Conservation (phyloP, 2,113 vertebrate genomes). For the Epinephelus moara region DNA sequence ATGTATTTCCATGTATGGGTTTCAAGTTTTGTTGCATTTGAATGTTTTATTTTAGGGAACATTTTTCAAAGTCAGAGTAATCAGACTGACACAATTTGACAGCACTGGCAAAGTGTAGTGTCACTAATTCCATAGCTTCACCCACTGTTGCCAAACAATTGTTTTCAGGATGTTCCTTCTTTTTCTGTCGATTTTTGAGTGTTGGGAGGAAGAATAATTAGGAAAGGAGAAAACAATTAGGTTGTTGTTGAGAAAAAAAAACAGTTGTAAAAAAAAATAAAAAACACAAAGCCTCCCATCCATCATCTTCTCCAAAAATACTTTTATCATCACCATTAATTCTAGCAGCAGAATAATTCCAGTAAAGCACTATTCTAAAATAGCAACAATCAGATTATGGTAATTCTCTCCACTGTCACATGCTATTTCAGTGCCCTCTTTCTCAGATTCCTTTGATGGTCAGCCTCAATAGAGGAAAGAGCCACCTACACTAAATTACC, state of each 20-base stretch:
- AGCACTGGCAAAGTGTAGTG: background rate
- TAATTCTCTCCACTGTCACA: slow-evolving; percentile 34
- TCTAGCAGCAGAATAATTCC: slow-evolving; percentile 1
- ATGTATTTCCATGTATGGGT: slow-evolving; percentile 50
- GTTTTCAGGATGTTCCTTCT: background rate
- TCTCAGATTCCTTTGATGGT: slow-evolving; percentile 74
- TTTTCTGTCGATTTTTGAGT: background rate
- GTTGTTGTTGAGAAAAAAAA: background rate
- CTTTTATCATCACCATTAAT: slow-evolving; percentile 5
- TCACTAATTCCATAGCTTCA: background rate
- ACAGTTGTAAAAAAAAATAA: background rate
- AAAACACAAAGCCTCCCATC: slow-evolving; percentile 5
- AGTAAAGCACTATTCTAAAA: slow-evolving; percentile 8
- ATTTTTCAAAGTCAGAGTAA: slow-evolving; percentile 32
- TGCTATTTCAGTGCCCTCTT: slow-evolving; percentile 28
- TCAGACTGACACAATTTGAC: background rate
- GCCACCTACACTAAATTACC: slow-evolving; percentile 81
- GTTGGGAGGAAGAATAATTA: background rate
- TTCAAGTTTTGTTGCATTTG: slow-evolving; percentile 38
- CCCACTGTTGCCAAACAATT: background rate
- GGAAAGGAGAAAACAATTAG: background rate
- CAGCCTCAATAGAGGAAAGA: slow-evolving; percentile 77
- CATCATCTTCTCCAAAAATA: background rate
- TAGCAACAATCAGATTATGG: slow-evolving; percentile 18
- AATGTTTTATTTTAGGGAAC: slow-evolving; percentile 42